Percentiles rank a stretch among this genome's conserved stretches.
phyloP scores from a whole-genome alignment of 2,113 vertebrate species.

The Phalacrocorax brasilianus region DNA sequence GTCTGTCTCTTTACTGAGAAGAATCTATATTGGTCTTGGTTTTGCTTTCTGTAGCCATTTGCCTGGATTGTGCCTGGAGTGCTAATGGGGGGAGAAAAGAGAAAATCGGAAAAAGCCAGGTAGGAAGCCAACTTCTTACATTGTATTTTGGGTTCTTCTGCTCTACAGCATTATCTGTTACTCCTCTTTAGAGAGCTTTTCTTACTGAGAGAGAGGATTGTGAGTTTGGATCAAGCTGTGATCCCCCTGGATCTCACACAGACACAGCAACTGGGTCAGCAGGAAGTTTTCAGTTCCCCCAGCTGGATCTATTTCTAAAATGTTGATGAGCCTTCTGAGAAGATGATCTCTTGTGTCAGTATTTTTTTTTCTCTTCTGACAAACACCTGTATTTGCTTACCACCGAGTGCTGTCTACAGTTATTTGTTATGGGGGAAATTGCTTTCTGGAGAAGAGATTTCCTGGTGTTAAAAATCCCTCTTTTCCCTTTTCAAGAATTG shows the following conservation, averaged over 20 bases:
- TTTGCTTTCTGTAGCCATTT: constrained; percentile 81
- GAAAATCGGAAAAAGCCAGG: constrained; percentile 97
- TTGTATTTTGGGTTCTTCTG: background rate
- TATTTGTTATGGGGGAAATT: constrained; percentile 3
- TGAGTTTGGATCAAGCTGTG: background rate
- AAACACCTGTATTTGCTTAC: background rate
- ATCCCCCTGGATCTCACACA: background rate
- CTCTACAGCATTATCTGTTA: background rate
- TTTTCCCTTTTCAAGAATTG: constrained; percentile 19
- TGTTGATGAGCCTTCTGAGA: constrained; percentile 26
- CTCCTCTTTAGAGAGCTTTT: background rate
- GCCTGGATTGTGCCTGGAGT: constrained; percentile 96
- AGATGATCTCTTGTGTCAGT: constrained; percentile 13
- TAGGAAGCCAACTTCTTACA: constrained; percentile 53
- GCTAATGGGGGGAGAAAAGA: constrained; percentile 98
- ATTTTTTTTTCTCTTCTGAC: background rate
- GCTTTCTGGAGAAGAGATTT: constrained; percentile 43
- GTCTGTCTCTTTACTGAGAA: background rate
- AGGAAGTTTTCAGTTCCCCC: background rate
- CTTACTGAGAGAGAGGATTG: background rate
- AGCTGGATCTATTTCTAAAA: constrained; percentile 6
- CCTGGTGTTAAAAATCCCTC: constrained; percentile 16
- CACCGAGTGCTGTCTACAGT: background rate
- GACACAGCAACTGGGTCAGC: background rate
- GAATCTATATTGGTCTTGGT: background rate